Conservation (phyloP, 1,140 invertebrate species). For the Copidosoma floridanum region DNA sequence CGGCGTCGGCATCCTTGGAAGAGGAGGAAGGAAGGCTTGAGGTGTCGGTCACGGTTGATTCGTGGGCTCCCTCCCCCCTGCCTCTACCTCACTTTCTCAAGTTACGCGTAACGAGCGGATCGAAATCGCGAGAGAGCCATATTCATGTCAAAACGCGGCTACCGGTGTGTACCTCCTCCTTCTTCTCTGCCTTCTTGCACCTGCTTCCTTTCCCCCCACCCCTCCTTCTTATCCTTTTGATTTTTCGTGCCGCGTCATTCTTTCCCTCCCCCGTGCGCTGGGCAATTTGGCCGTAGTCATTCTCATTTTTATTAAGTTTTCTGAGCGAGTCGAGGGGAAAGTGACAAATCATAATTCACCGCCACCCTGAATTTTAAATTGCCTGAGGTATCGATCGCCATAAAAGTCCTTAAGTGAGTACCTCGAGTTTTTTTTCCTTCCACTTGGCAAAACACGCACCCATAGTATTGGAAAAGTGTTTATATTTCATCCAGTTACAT, state of each 20-base stretch:
- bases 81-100: no score
- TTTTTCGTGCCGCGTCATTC: conserved; percentile 2
- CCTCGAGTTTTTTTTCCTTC: no score
- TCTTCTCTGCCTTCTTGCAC: not conserved
- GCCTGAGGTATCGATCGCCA: no score
- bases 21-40: conserved; percentile 35
- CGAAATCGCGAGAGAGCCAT: conserved; percentile 50
- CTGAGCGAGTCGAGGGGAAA: no score
- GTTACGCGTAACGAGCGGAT: conserved; percentile 49
- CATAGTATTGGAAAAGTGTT: no score
- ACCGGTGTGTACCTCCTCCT: conserved; percentile 14
- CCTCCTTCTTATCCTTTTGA: conserved; percentile 2
- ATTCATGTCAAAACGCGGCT: conserved; percentile 48
- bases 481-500: no score
- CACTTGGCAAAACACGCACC: no score
- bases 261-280: conserved; percentile 5
- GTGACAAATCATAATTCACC: conserved; percentile 4
- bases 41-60: conserved; percentile 53
- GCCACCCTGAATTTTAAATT: no score
- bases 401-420: no score
- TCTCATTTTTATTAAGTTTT: not conserved
- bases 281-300: not conserved
- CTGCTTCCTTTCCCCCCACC: not conserved
- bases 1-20: conserved; percentile 44
- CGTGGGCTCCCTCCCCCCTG: no score